Evolutionary conservation across 2,797 vertebrate genomes (phyloP), one percentile per base, ranked within the genome.

Genomic region (Typhlichthys eigenmanni): DNA sequence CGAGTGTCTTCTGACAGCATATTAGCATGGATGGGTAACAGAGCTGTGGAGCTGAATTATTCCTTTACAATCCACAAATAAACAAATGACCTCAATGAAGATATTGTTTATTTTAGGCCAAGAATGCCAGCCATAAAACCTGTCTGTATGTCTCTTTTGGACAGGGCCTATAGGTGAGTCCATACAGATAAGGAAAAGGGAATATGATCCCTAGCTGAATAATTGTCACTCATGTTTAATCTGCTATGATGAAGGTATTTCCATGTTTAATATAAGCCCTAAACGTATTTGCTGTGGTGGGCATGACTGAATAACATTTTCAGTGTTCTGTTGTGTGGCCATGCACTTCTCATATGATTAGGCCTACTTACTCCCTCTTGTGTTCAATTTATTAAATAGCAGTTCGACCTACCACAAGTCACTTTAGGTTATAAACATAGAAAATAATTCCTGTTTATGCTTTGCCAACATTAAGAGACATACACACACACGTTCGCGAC

Each of bases 61-160:
- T 47, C 45, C 9, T 47, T 24, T 16, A 59, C 13, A n/a, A 14
- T 47, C 64, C 64, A 53, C 38, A 74, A 76, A 80, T 76, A 64
- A 51, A 53, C 34, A 12, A 16, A 48, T 62, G 54, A 77, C 47
- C 8, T 68, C 62, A 66, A 57, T 57, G 34, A 38, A 38, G 14
- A 8, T 50, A 3, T 49, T 38, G 6, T 47, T 13, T 45, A 47
- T 47, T 43, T 4, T 38, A 45, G 19, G 29, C 19, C 10, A 59
- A 62, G 60, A 60, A 58, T 65, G 60, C 61, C 58, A 69, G 66
- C 38, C 32, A 50, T 2, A 50, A 38, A 8, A 9, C 48, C 13
- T 34, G 55, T 57, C 13, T 52, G 68, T 24, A 51, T 19, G 53
- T 14, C n/a, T n/a, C n/a, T 34, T 55, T 34, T 38, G 32, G 14